Percentiles rank a stretch among this genome's conserved stretches.
phyloP scores from a whole-genome alignment of 2,888 invertebrate species.

The Amphiduros pacificus region DNA sequence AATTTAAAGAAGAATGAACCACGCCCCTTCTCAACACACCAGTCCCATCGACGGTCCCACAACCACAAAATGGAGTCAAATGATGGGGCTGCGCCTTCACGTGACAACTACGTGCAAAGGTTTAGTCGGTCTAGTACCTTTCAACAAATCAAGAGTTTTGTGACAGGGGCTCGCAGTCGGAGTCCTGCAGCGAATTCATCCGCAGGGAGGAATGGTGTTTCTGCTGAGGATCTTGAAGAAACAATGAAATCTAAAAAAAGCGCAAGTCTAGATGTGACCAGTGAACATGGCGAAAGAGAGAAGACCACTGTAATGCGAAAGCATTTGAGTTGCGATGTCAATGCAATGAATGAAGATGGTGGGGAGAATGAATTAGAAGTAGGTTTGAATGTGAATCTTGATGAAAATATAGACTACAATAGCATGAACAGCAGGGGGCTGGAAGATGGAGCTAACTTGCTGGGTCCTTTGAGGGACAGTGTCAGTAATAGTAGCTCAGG shows the following conservation, averaged over 20 bases:
- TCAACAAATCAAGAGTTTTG: slow-evolving; percentile 15
- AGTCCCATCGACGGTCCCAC: too few species aligned
- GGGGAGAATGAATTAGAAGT: not conserved
- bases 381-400: not conserved
- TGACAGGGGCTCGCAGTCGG: slow-evolving; percentile 6
- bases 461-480: too few species aligned
- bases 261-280: slow-evolving; percentile 3
- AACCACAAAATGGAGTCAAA: too few species aligned
- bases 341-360: not conserved
- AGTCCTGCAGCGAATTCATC: not conserved
- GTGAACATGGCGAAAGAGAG: not conserved
- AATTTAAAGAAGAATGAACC: too few species aligned
- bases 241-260: not conserved
- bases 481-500: too few species aligned
- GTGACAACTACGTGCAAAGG: too few species aligned
- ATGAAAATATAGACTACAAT: not conserved
- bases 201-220: not conserved
- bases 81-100: too few species aligned
- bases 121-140: slow-evolving; percentile 11
- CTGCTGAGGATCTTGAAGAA: not conserved
- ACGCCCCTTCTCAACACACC: too few species aligned
- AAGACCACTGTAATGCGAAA: too few species aligned
- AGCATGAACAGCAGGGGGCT: too few species aligned
- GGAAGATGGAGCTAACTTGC: too few species aligned
- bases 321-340: too few species aligned